Percentiles rank a stretch among this genome's conserved stretches.
phyloP scores from a whole-genome alignment of 2,113 vertebrate species.

The Catharus bicknelli region DNA sequence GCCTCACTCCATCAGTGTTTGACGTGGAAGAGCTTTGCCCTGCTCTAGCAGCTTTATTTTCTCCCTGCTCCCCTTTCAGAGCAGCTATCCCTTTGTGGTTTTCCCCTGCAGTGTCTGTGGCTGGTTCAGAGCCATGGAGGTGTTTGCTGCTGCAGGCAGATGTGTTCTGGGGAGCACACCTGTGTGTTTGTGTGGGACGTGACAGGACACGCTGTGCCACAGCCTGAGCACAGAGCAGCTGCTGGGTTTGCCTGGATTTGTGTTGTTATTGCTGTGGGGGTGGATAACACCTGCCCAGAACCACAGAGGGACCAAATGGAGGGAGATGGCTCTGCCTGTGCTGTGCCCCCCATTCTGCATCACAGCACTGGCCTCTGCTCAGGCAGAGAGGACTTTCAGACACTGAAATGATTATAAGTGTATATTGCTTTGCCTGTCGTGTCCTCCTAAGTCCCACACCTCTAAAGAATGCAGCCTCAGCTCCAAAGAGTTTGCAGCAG shows the following conservation, averaged over 20 bases:
- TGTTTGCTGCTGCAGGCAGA: background rate
- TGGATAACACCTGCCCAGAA: accelerated
- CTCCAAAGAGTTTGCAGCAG: background rate
- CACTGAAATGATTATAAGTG: accelerated
- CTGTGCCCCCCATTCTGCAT: background rate
- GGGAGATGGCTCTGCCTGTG: background rate
- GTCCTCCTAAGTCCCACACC: background rate
- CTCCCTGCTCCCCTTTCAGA: background rate
- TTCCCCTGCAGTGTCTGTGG: background rate
- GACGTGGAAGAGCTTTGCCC: background rate
- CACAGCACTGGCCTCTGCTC: background rate
- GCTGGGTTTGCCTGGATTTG: background rate
- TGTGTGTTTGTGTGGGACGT: background rate
- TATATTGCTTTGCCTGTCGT: accelerated
- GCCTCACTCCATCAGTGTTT: accelerated
- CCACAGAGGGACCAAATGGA: accelerated
- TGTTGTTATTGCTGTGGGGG: accelerated
- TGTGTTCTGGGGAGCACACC: background rate
- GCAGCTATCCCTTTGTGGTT: background rate
- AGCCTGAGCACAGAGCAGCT: background rate
- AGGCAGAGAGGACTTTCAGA: background rate
- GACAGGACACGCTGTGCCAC: background rate
- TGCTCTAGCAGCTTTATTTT: background rate
- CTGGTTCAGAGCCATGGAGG: background rate
- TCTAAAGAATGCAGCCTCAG: background rate